A percentile compares a stretch with the other conserved stretches of the same genome.
phyloP scores from a whole-genome alignment of 2,888 invertebrate genomes.

The Oscheius sp. region DNA sequence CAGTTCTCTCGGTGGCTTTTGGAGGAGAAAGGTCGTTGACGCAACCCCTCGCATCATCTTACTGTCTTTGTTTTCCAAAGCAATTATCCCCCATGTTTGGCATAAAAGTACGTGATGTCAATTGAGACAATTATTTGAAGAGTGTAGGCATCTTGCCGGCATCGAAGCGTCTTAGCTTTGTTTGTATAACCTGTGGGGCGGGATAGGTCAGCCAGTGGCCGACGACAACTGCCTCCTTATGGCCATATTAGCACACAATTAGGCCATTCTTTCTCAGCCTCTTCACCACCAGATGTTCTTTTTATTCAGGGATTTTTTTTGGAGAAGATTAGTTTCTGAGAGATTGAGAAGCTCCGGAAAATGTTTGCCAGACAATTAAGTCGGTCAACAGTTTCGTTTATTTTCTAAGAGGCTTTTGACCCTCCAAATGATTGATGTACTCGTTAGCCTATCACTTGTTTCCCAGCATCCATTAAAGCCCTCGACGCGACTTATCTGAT shows the following conservation, averaged over 20 bases:
- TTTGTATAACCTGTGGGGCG: slow-evolving; percentile 19
- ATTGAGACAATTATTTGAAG: no score
- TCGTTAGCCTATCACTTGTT: neutral
- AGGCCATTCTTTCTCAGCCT: no score
- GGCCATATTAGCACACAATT: neutral
- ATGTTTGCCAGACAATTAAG: no score
- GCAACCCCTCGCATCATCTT: neutral
- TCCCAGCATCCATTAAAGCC: neutral
- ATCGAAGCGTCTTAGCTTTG: neutral
- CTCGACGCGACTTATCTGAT: slow-evolving; percentile 10
- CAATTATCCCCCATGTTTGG: neutral
- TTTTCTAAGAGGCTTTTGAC: neutral
- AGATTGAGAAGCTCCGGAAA: no score
- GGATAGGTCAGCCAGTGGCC: slow-evolving; percentile 10
- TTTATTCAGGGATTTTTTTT: no score
- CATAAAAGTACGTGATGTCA: no score
- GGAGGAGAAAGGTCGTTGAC: neutral
- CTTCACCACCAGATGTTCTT: no score
- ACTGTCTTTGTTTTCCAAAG: neutral
- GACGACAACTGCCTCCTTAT: neutral
- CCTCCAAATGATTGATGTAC: no score
- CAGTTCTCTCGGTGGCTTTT: neutral
- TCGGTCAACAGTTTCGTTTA: no score
- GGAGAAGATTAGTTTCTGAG: no score
- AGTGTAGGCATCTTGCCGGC: no score